A percentile compares a stretch with the other conserved stretches of the same genome.
These are phyloP conservation scores for Xiphias gladius DNA, from an alignment of 2,113 vertebrate genomes.

Conservation along the genomic window DNA sequence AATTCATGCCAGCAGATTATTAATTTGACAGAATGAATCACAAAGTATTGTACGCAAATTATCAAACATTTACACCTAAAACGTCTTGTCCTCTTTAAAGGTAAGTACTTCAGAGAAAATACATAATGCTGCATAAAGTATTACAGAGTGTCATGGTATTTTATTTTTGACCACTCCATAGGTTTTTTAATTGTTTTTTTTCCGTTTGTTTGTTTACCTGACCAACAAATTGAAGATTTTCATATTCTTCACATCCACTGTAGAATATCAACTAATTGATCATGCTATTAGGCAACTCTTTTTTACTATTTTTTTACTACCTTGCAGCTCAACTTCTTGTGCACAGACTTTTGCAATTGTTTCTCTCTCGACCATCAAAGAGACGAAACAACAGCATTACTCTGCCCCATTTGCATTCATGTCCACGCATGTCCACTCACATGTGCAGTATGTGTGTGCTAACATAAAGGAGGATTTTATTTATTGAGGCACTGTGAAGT, in stretches of 20 bases:
- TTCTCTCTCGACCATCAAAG: constrained; percentile 1
- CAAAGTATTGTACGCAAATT: not conserved
- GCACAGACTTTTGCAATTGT: not conserved
- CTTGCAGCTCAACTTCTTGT: constrained; percentile 12
- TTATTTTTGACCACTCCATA: not conserved
- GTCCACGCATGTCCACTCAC: constrained; percentile 4
- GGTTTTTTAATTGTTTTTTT: not conserved
- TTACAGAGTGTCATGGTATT: not conserved
- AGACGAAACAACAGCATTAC: constrained; percentile 24
- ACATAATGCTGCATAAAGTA: not conserved
- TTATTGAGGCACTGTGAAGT: constrained; percentile 25
- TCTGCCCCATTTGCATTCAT: constrained; percentile 24
- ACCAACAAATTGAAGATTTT: not conserved
- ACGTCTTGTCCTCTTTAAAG: not conserved
- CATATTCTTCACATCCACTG: not conserved
- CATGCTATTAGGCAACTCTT: not conserved
- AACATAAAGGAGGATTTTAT: not conserved
- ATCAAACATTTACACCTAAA: constrained; percentile 8
- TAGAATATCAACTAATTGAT: not conserved
- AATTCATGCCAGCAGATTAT: constrained; percentile 10
- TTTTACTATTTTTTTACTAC: not conserved
- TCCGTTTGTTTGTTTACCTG: not conserved
- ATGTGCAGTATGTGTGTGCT: not conserved
- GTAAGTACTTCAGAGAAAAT: not conserved
- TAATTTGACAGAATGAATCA: not conserved